These are phyloP conservation scores for Bembecia ichneumoniformis DNA, from an alignment of 2,888 invertebrate genomes.

Conservation along the genomic window DNA sequence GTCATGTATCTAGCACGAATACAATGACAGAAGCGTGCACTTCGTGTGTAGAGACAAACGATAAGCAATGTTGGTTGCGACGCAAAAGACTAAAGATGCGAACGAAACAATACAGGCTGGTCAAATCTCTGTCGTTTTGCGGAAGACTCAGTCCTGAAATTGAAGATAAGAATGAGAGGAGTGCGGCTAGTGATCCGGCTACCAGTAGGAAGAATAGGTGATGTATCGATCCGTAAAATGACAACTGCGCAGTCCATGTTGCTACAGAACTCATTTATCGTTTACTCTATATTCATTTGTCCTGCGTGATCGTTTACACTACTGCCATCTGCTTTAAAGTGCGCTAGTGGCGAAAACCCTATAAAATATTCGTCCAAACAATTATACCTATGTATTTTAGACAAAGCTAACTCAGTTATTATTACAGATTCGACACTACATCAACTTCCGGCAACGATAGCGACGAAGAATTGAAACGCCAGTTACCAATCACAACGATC, in stretches of 20 bases:
- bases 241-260: too few species aligned
- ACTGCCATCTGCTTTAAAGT: too few species aligned
- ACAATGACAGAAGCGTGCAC: constrained; percentile 69
- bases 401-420: too few species aligned
- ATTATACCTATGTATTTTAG: too few species aligned
- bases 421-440: constrained; percentile 68
- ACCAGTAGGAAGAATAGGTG: constrained; percentile 70
- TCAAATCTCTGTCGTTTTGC: constrained; percentile 83
- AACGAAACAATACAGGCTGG: constrained; percentile 57
- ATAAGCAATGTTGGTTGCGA: constrained; percentile 58
- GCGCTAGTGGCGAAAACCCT: too few species aligned
- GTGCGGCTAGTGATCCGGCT: constrained; percentile 76
- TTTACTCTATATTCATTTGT: too few species aligned
- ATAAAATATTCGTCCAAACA: too few species aligned
- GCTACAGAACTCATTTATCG: too few species aligned
- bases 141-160: constrained; percentile 73
- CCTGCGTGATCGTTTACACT: too few species aligned
- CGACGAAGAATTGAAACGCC: constrained; percentile 69
- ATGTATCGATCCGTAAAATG: background rate
- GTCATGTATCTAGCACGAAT: constrained; percentile 66
- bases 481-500: constrained; percentile 43
- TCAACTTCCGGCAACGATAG: constrained; percentile 78
- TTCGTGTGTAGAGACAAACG: constrained; percentile 63
- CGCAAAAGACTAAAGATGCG: constrained; percentile 53
- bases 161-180: constrained; percentile 71